Evolutionary conservation across 2,797 vertebrate genomes (phyloP).

Genomic region (Jordanella pulchra): DNA sequence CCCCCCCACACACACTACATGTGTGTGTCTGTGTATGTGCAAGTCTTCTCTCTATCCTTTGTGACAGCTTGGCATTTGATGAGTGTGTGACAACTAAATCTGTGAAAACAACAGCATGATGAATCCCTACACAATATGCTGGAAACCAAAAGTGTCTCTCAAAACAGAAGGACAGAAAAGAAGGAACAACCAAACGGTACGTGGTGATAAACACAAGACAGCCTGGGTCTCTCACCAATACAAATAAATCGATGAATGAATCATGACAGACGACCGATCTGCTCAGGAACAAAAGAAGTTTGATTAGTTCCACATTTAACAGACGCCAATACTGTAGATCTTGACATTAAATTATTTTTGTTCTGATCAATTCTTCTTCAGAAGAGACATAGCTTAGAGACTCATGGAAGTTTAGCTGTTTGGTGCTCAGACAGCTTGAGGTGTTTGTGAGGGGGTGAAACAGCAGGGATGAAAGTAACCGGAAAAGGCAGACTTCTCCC

Average conservation of each 20-base stretch:
- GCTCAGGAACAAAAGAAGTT: constrained; percentile 35
- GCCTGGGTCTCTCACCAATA: constrained; percentile 48
- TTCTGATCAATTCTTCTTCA: not conserved
- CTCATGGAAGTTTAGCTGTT: not conserved
- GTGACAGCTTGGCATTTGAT: constrained; percentile 65
- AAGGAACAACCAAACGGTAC: constrained; percentile 48
- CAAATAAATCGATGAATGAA: constrained; percentile 57
- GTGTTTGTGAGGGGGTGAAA: not conserved
- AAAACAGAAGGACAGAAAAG: constrained; percentile 49
- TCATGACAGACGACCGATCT: constrained; percentile 40
- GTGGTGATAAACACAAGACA: constrained; percentile 51
- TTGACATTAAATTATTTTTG: constrained; percentile 12
- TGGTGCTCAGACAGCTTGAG: not conserved
- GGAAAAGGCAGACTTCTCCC: not conserved
- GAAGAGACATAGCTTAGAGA: not conserved
- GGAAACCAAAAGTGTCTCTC: constrained; percentile 51
- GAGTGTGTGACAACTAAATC: constrained; percentile 67
- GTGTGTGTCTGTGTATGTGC: constrained; percentile 12
- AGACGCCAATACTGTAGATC: constrained; percentile 43
- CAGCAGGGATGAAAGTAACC: not conserved
- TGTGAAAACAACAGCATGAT: constrained; percentile 63
- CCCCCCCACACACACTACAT: constrained; percentile 3
- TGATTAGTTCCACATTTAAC: constrained; percentile 50
- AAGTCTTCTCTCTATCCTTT: constrained; percentile 38
- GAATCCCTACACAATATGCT: constrained; percentile 70